Percentiles rank a stretch among this genome's conserved stretches.
Conservation (phyloP, 1,140 invertebrate genomes). For the Leptopilina clavipes region DNA sequence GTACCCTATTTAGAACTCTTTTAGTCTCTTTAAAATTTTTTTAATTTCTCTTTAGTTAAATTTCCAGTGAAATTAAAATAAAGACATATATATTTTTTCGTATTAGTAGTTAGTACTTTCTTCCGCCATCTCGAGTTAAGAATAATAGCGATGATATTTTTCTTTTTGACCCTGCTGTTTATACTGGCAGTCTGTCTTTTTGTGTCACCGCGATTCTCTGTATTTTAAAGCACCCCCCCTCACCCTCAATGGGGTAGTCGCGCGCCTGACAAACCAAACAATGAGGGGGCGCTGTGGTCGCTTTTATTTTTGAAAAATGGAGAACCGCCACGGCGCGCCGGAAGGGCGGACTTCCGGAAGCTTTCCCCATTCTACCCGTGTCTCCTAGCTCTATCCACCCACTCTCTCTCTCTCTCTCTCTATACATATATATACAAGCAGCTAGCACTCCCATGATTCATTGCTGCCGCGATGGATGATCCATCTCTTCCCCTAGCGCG, state of each 20-base stretch:
- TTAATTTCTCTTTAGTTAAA: too few relatives aligned
- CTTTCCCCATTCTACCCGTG: conserved; percentile 47
- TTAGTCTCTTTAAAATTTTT: too few relatives aligned
- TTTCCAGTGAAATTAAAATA: too few relatives aligned
- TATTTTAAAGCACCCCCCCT: conserved; percentile 42
- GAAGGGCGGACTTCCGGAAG: conserved; percentile 70
- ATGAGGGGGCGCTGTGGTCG: conserved; percentile 65
- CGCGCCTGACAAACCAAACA: conserved; percentile 64
- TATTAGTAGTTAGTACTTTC: too few relatives aligned
- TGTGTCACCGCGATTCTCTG: conserved; percentile 29
- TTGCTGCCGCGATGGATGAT: conserved; percentile 73
- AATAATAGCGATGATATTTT: conserved; percentile 45
- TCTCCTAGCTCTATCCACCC: conserved; percentile 35
- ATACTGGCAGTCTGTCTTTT: conserved; percentile 24
- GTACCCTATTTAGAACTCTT: too few relatives aligned
- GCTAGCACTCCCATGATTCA: conserved; percentile 72
- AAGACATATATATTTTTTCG: not conserved
- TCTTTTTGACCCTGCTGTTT: conserved; percentile 39
- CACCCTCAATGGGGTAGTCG: conserved; percentile 39
- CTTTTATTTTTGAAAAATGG: conserved; percentile 75
- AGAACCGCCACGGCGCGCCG: conserved; percentile 63
- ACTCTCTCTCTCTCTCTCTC: conserved; percentile 45
- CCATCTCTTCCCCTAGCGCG: conserved; percentile 69
- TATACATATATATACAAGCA: conserved; percentile 36
- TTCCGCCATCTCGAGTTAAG: not conserved